A percentile compares a stretch with the other conserved stretches of the same genome.
Evolutionary conservation across 2,113 vertebrate species (phyloP).

Genomic region (Montifringilla adamsi): DNA sequence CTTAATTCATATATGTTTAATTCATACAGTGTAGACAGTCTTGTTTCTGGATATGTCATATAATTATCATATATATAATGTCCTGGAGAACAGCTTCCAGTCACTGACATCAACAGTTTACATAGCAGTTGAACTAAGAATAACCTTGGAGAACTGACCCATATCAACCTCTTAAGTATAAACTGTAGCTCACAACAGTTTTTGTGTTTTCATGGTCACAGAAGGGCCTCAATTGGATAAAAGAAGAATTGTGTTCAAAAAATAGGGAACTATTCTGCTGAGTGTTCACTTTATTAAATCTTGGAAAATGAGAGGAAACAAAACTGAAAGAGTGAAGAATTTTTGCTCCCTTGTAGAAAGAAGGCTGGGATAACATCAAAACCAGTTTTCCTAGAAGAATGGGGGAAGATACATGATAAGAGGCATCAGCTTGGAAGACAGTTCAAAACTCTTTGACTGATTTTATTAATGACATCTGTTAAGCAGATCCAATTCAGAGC

Average conservation of each 20-base stretch:
- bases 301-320: background rate
- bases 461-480: background rate
- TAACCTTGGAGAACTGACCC: slow-evolving; percentile 57
- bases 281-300: slow-evolving; percentile 11
- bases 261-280: background rate
- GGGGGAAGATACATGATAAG: background rate
- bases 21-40: background rate
- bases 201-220: background rate
- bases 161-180: slow-evolving; percentile 32
- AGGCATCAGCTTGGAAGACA: background rate
- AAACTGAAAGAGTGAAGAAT: background rate
- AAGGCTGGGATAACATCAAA: background rate
- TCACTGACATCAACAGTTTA: slow-evolving; percentile 52
- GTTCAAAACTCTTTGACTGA: background rate
- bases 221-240: background rate
- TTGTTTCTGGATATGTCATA: too few relatives aligned
- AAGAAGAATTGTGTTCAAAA: too few relatives aligned
- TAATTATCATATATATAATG: slow-evolving; percentile 37
- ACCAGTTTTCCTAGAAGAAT: background rate
- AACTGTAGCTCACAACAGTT: slow-evolving; percentile 34
- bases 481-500: background rate
- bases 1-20: background rate
- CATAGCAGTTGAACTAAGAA: slow-evolving; percentile 55
- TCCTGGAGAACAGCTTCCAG: slow-evolving; percentile 26
- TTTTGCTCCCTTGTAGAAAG: background rate